Percentiles rank a stretch among this genome's conserved stretches.
Conservation (phyloP, 1,140 invertebrate genomes). For the Drosophila quadrilineata region DNA sequence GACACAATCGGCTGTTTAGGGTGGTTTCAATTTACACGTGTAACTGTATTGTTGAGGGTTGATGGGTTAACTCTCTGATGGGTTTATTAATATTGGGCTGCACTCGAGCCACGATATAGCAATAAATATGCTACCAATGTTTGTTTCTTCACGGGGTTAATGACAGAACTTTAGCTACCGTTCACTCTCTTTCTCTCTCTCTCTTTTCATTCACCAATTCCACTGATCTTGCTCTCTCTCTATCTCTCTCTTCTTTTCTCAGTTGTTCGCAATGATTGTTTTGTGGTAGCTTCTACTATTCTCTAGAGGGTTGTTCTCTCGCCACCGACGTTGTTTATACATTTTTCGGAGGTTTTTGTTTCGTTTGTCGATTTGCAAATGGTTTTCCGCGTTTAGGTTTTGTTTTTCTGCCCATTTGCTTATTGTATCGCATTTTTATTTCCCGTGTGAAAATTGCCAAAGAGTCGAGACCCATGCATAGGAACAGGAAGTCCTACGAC, state of each 20-base stretch:
- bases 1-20: too few species aligned
- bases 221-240: too few species aligned
- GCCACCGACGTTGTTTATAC: constrained; percentile 18
- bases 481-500: constrained; percentile 52
- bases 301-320: constrained; percentile 40
- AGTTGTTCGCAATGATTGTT: constrained; percentile 1
- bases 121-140: constrained; percentile 59
- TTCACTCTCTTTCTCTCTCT: constrained; percentile 10
- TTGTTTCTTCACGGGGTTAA: constrained; percentile 66
- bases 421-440: constrained; percentile 77
- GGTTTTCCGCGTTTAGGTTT: constrained; percentile 78
- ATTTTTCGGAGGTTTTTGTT: constrained; percentile 18
- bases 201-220: too few species aligned
- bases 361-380: constrained; percentile 67
- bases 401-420: constrained; percentile 66
- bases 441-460: constrained; percentile 75
- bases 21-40: constrained; percentile 63
- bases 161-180: constrained; percentile 35
- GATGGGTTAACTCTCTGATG: constrained; percentile 56
- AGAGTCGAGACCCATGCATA: too few species aligned
- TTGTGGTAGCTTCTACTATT: background rate
- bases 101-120: constrained; percentile 48
- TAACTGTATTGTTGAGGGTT: constrained; percentile 54
- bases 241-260: background rate
- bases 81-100: constrained; percentile 60